Base-by-base conservation (phyloP, 2,888 invertebrate species). In the Calameuta filiformis region DNA sequence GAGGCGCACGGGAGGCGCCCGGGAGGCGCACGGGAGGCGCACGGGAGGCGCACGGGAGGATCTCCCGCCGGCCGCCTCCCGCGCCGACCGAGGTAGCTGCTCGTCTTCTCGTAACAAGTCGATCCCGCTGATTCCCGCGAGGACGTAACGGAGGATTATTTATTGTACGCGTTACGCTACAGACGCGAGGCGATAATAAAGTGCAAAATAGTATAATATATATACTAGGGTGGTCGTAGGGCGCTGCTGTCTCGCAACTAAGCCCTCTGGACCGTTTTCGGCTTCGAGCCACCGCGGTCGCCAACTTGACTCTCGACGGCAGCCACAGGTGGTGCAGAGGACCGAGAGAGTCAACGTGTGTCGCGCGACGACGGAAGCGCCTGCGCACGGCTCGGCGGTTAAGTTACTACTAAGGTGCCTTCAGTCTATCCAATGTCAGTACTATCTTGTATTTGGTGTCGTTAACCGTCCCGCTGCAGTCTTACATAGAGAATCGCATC, bases 381-480 rank as follows among this genome's bases (percentile, higher is more conserved):
- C 15, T 40, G 15, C 0, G 87, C 84, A 85, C 87, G 88, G 88
- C 88, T 87, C 87, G 89, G 89, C 89, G 85, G 40, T 91, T 91
- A 90, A 90, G 91, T 91, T 91, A 91, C 88, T 90, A 90, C 90
- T 91, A 91, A 89, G 87, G 90, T 91, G 90, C 91, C 90, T 89
- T 91, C 91, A 91, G 90, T 91, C 90, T 91, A 91, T 91, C 91
- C 91, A 91, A 91, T 91, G 90, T 91, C 91, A 91, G 91, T 91
- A 91, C 91, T 91, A 91, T 91, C 90, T 91, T 91, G 91, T 91
- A 91, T 91, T 91, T 92, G 92, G 92, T 92, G 92, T 92, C 91
- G 91, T 92, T 91, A 91, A 90, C 88, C 89, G 89, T 90, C 89
- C 88, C 86, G 87, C 89, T 88, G 89, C 91, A 90, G 90, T 90